Conservation (phyloP, 2,888 invertebrate species). For the Platypus cylindrus region DNA sequence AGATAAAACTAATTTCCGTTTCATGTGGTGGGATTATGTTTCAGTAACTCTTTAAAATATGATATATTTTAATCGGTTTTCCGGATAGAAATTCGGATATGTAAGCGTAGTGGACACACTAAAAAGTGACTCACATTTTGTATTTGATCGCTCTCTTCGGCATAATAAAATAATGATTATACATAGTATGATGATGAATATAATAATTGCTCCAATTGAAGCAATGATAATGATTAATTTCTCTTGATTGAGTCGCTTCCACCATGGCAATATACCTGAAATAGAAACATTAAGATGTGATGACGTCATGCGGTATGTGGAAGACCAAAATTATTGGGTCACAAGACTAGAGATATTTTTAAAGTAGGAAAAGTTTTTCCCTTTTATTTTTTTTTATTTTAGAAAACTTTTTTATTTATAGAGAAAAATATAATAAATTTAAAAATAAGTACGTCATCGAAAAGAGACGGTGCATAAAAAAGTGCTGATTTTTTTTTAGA, state of each 20-base stretch:
- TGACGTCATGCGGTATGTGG: not conserved
- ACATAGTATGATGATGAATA: conserved; percentile 73
- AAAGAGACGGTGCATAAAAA: too few species aligned
- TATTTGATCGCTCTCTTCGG: conserved; percentile 64
- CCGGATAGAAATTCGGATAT: conserved; percentile 7
- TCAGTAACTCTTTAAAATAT: too few species aligned
- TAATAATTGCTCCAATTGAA: conserved; percentile 51
- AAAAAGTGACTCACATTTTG: conserved; percentile 59
- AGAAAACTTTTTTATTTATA: too few species aligned
- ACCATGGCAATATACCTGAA: conserved; percentile 68
- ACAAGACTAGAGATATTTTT: too few species aligned
- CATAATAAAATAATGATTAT: conserved; percentile 78
- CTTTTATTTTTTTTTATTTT: too few species aligned
- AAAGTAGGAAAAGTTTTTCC: too few species aligned
- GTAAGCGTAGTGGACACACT: conserved; percentile 6
- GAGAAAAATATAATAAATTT: too few species aligned
- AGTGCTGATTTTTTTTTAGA: too few species aligned
- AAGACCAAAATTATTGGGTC: too few species aligned
- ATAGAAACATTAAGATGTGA: conserved; percentile 10
- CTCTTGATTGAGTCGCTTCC: conserved; percentile 61
- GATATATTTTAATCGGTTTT: conserved; percentile 7
- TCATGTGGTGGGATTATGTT: too few species aligned
- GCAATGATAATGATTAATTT: conserved; percentile 63
- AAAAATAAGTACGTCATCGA: too few species aligned
- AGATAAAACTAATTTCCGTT: too few species aligned